Percentiles rank a stretch among this genome's conserved stretches.
These are phyloP conservation scores for Silvanus unidentatus DNA, from an alignment of 2,888 invertebrate species.

Conservation along the genomic window DNA sequence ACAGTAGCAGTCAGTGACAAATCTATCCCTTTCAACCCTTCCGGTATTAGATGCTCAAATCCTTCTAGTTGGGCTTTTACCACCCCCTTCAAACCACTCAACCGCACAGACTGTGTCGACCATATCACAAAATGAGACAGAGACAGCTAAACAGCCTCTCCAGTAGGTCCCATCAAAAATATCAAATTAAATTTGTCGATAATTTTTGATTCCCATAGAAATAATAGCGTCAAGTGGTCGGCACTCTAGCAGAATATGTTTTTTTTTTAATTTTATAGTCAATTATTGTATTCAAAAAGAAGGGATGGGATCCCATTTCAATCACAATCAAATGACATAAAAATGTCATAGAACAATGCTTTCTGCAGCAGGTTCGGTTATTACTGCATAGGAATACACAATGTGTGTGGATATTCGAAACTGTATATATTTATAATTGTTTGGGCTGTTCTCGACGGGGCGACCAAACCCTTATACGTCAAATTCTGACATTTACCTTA, in stretches of 20 bases:
- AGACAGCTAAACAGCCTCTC: no score
- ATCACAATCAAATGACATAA: slow-evolving; percentile 31
- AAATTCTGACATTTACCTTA: slow-evolving; percentile 13
- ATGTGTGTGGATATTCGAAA: no score
- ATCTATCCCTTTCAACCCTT: slow-evolving; percentile 40
- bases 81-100: no score
- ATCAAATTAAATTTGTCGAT: no score
- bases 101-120: no score
- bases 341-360: slow-evolving; percentile 30
- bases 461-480: slow-evolving; percentile 25
- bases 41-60: slow-evolving; percentile 18
- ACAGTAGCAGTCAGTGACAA: slow-evolving; percentile 40
- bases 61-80: not conserved
- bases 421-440: slow-evolving; percentile 1
- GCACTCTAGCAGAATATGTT: no score
- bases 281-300: slow-evolving; percentile 28
- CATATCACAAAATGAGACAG: no score
- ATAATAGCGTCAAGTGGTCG: no score
- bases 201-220: no score
- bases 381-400: no score
- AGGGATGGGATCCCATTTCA: slow-evolving; percentile 28
- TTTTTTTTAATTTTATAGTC: slow-evolving; percentile 20
- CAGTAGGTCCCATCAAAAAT: no score
- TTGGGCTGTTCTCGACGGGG: slow-evolving; percentile 19
- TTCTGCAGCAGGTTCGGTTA: no score